phyloP scores from a whole-genome alignment of 2,888 invertebrate species.

The Tribolium freemani region DNA sequence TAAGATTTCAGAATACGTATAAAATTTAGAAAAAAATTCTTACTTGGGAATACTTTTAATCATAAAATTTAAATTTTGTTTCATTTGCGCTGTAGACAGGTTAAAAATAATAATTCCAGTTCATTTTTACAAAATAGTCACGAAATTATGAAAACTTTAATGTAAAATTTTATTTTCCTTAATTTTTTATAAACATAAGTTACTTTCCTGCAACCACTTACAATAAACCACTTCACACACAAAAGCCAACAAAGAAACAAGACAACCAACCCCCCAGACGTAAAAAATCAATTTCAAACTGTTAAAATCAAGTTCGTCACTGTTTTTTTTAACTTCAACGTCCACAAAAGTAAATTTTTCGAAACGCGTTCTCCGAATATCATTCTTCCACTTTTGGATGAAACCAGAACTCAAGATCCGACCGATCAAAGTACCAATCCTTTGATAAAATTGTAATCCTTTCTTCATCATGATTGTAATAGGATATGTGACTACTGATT shows the following conservation, averaged over 20 bases:
- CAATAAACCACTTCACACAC: neutral
- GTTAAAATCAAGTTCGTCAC: neutral
- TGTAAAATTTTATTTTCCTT: no score
- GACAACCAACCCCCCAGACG: neutral
- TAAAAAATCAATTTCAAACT: constrained; percentile 6
- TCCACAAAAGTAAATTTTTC: neutral
- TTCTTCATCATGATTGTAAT: constrained; percentile 57
- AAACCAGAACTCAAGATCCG: constrained; percentile 10
- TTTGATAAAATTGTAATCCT: constrained; percentile 55
- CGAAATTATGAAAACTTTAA: no score
- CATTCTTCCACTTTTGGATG: constrained; percentile 9
- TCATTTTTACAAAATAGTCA: no score
- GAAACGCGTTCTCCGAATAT: neutral
- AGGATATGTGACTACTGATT: constrained; percentile 56
- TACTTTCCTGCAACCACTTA: neutral
- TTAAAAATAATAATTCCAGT: no score
- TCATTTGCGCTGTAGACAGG: no score
- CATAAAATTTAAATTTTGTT: no score
- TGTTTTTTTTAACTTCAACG: neutral
- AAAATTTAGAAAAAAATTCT: no score
- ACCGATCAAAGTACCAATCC: constrained; percentile 51
- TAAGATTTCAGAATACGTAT: no score
- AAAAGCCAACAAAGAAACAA: neutral
- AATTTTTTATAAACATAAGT: no score
- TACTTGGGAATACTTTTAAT: no score